Conservation (phyloP, 2,113 vertebrate species). For the Ammodytes marinus region DNA sequence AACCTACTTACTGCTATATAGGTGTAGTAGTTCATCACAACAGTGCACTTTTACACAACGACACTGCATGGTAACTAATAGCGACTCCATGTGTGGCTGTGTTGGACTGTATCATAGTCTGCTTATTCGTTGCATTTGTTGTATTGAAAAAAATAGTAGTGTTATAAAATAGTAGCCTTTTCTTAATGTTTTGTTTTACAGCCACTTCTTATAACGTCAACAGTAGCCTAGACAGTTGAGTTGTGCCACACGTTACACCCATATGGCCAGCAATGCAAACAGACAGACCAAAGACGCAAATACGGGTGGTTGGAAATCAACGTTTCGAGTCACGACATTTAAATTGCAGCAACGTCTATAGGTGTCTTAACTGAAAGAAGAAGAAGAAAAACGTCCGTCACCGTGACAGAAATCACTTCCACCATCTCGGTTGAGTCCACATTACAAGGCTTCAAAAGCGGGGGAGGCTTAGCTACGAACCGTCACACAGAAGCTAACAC, state of each 20-base stretch:
- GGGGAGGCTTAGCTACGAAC: slow-evolving; percentile 58
- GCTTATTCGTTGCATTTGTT: not conserved
- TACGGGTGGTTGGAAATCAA: not conserved
- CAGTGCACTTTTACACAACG: not conserved
- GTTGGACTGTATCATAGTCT: too few relatives aligned
- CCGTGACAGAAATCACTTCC: slow-evolving; percentile 44
- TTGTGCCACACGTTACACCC: slow-evolving; percentile 30
- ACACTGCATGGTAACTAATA: not conserved
- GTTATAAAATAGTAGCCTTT: not conserved
- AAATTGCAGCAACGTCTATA: not conserved
- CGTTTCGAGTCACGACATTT: not conserved
- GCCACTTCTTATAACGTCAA: slow-evolving; percentile 10
- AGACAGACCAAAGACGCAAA: not conserved
- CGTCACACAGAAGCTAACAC: slow-evolving; percentile 29
- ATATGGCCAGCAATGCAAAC: slow-evolving; percentile 7
- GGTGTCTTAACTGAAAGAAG: not conserved
- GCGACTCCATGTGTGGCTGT: not conserved
- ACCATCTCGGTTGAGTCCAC: slow-evolving; percentile 55
- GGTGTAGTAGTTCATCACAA: not conserved
- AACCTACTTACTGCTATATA: too few relatives aligned
- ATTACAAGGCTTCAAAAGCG: slow-evolving; percentile 42
- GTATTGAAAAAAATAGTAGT: not conserved
- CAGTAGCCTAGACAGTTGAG: slow-evolving; percentile 21
- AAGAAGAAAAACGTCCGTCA: slow-evolving; percentile 13
- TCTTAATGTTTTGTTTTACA: not conserved